Evolutionary conservation across 2,888 invertebrate genomes (phyloP).

Genomic region (Leucophenga maculata): DNA sequence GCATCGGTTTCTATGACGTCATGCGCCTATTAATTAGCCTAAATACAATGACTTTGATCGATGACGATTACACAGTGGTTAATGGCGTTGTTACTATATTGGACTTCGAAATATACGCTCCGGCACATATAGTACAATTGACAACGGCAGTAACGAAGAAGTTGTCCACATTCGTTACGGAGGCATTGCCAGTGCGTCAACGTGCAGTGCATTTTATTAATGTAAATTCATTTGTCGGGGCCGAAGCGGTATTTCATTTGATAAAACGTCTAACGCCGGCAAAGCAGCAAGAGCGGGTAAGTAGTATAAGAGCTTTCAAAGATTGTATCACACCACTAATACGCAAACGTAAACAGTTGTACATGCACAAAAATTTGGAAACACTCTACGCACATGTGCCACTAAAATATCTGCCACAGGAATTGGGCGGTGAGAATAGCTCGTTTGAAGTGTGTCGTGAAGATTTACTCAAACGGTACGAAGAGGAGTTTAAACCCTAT

Average conservation of each 20-base stretch:
- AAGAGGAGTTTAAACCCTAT: slow-evolving; percentile 55
- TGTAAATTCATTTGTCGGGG: slow-evolving; percentile 76
- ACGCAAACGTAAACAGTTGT: too few species aligned
- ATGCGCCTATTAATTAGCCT: slow-evolving; percentile 75
- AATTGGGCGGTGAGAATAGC: slow-evolving; percentile 79
- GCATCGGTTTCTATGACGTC: slow-evolving; percentile 73
- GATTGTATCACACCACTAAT: too few species aligned
- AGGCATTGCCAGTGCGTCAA: slow-evolving; percentile 76
- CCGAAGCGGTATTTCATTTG: slow-evolving; percentile 74
- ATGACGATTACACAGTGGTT: slow-evolving; percentile 76
- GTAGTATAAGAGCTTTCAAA: slow-evolving; percentile 1
- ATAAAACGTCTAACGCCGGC: slow-evolving; percentile 76
- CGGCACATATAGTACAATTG: slow-evolving; percentile 75
- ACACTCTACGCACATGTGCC: slow-evolving; percentile 76
- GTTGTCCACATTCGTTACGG: slow-evolving; percentile 74
- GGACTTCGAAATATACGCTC: slow-evolving; percentile 75
- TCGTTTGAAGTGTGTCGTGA: too few species aligned
- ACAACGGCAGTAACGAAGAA: slow-evolving; percentile 77
- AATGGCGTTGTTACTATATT: slow-evolving; percentile 74
- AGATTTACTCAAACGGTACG: too few species aligned
- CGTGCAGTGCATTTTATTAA: slow-evolving; percentile 77
- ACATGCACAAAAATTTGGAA: slow-evolving; percentile 75
- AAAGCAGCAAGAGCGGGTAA: slow-evolving; percentile 75
- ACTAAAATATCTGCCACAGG: slow-evolving; percentile 76
- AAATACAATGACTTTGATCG: slow-evolving; percentile 76